Evolutionary conservation across 2,888 invertebrate species (phyloP), one percentile per base, ranked within the genome.

Genomic region (Drosophila robusta): DNA sequence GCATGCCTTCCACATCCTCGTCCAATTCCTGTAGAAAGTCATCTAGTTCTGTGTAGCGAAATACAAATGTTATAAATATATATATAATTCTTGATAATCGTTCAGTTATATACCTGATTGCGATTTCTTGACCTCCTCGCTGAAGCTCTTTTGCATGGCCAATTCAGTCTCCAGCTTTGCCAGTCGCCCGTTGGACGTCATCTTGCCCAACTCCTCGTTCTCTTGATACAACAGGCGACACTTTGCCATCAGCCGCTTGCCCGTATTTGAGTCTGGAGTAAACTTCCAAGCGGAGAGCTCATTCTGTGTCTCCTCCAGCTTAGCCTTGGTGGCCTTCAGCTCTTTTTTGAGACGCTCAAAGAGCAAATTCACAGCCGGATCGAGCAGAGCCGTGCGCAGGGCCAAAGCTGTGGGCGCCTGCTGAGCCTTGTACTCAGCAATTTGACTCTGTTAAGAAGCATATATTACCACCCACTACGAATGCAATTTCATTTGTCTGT

Each of bases 231-330:
- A 93, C 78, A 98, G 93, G 70, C 98, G 95, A 91, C 99, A 99
- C 92, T 98, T 98, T 9, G 98, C 98, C 99, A 99, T 99, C 78
- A 99, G 93, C 79, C 98, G 95, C 93, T 99, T 99, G 75, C 99
- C 99, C 47, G 98, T 98, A 93, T 98, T 98, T 73, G 98, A 98
- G 93, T 99, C 99, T n/a, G 99, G 98, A 12, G 99, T 99, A 93
- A 99, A 99, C 93, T 99, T 99, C 98, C 99, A 99, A 3, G 99
- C 99, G 60, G 97, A 97, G 46, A 99, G 94, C 93, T 99, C 99
- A 93, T 98, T 98, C 93, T 99, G 99, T 16, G 98, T 98, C 92
- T 99, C 98, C 92, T 99, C 98, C 78, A 98, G 94, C 91, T 97
- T 96, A 56, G 97, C 96, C 92, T 97, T 97, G 18, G 97, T 97